Percentiles rank a stretch among this genome's conserved stretches.
phyloP scores from a whole-genome alignment of 2,888 invertebrate genomes.

The Cylloceria caligata region DNA sequence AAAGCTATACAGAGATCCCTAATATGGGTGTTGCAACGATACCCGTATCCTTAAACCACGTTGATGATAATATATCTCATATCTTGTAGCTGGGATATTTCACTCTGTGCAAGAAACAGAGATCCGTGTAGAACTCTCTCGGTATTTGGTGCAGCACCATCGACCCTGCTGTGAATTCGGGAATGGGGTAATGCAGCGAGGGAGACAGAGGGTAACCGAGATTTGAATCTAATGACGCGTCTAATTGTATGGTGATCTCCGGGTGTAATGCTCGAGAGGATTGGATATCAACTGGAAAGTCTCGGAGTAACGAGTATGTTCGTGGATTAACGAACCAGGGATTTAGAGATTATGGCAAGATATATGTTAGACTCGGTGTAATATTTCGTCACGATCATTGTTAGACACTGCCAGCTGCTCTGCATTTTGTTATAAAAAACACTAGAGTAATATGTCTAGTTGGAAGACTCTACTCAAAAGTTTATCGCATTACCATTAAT shows the following conservation, averaged over 20 bases:
- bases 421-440: background rate
- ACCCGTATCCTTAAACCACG: conserved; percentile 62
- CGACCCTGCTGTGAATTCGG: conserved; percentile 30
- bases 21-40: conserved; percentile 61
- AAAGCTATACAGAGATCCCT: conserved; percentile 44
- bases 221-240: conserved; percentile 68
- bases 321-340: conserved; percentile 62
- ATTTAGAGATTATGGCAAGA: conserved; percentile 53
- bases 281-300: conserved; percentile 53
- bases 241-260: conserved; percentile 57
- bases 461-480: background rate
- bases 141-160: conserved; percentile 1
- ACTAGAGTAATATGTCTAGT: background rate
- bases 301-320: conserved; percentile 57
- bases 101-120: conserved; percentile 15
- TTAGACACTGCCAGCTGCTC: background rate
- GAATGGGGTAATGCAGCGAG: conserved; percentile 26
- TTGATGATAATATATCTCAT: conserved; percentile 59
- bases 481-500: background rate
- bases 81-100: conserved; percentile 54
- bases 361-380: background rate
- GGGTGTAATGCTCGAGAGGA: conserved; percentile 46
- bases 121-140: background rate
- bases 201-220: conserved; percentile 54
- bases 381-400: background rate